phyloP scores from a whole-genome alignment of 2,888 invertebrate genomes.

The Mactromeris polynyma region DNA sequence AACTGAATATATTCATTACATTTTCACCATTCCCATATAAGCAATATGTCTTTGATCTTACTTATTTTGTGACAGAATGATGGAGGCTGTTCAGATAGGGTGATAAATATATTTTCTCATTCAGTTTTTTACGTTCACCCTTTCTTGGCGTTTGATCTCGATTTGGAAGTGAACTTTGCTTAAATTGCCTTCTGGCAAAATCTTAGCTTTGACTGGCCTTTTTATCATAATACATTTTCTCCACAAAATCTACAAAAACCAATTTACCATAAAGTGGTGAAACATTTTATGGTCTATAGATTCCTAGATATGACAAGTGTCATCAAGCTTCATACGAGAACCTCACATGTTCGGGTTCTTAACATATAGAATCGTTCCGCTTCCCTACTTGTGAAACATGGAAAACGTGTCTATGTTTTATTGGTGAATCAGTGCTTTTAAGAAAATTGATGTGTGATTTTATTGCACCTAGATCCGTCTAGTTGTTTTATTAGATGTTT shows the following conservation, averaged over 20 bases:
- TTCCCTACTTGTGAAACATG: neutral
- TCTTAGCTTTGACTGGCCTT: constrained; percentile 28
- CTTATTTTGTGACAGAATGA: constrained; percentile 28
- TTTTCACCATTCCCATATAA: neutral
- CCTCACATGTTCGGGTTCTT: constrained; percentile 26
- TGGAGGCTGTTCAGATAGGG: constrained; percentile 4
- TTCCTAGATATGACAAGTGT: constrained; percentile 45
- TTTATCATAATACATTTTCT: constrained; percentile 32
- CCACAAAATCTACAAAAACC: constrained; percentile 40
- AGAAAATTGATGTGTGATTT: neutral
- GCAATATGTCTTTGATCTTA: constrained; percentile 37
- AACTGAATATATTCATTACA: neutral
- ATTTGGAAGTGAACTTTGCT: constrained; percentile 20
- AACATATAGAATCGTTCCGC: constrained; percentile 29
- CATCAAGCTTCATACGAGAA: constrained; percentile 13
- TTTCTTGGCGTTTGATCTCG: neutral
- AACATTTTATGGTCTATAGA: constrained; percentile 46
- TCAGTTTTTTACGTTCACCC: neutral
- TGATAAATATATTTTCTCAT: constrained; percentile 29
- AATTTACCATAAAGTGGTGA: constrained; percentile 44
- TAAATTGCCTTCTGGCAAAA: constrained; percentile 47
- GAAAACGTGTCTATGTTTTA: neutral
- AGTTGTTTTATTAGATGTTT: neutral
- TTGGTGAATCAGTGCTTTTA: neutral
- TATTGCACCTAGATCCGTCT: neutral